A percentile compares a stretch with the other conserved stretches of the same genome.
Conservation (phyloP, 2,797 vertebrate species). For the Rhabdomys pumilio region DNA sequence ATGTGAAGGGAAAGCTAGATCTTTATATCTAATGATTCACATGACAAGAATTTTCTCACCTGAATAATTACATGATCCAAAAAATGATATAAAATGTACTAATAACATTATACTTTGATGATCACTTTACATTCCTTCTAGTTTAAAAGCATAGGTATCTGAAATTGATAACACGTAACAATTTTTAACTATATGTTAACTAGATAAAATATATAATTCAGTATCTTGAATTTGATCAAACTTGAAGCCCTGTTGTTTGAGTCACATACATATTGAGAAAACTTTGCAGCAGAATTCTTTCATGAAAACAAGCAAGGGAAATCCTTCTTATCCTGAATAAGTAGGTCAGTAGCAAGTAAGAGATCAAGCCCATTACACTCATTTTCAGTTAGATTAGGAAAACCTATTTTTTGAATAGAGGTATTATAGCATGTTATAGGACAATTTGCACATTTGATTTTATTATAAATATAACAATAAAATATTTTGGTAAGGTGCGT, state of each 20-base stretch:
- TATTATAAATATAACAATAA: conserved; percentile 48
- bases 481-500: neutral
- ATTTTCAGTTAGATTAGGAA: neutral
- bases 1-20: neutral
- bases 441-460: conserved; percentile 23
- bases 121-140: conserved; percentile 21
- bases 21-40: neutral
- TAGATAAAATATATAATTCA: conserved; percentile 33
- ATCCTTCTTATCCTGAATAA: neutral
- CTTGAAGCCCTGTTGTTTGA: neutral
- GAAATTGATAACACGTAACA: neutral
- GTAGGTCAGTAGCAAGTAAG: neutral
- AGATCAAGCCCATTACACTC: neutral
- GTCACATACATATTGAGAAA: neutral
- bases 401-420: neutral
- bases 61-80: neutral
- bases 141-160: neutral
- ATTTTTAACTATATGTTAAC: conserved; percentile 52
- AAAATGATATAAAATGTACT: neutral
- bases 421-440: neutral
- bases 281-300: conserved; percentile 49
- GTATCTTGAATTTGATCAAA: conserved; percentile 42
- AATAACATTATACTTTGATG: conserved; percentile 3
- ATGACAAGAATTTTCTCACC: neutral
- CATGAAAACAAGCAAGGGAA: neutral